Evolutionary conservation across 2,113 vertebrate species (phyloP).

Genomic region (Hiodon alosoides): DNA sequence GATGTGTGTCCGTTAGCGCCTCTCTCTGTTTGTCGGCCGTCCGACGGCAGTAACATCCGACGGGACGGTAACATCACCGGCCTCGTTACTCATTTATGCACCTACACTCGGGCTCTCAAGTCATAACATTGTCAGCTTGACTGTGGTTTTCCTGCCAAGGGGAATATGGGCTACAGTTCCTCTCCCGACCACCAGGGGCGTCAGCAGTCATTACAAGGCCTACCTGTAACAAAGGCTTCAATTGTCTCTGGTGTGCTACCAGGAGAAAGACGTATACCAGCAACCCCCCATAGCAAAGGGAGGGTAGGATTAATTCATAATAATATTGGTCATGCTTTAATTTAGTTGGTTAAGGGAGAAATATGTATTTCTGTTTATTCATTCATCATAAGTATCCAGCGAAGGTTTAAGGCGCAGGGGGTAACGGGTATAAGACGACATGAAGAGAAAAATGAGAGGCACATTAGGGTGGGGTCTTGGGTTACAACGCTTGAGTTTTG

Average conservation of each 20-base stretch:
- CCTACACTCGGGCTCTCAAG: background rate
- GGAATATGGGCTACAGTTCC: background rate
- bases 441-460: background rate
- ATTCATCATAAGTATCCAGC: background rate
- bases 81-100: conserved; percentile 1
- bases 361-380: background rate
- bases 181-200: conserved; percentile 17
- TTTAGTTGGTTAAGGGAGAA: too few species aligned
- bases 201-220: conserved; percentile 1
- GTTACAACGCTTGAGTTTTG: background rate
- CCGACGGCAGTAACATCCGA: conserved; percentile 13
- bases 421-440: background rate
- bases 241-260: background rate
- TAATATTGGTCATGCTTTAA: too few species aligned
- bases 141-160: background rate
- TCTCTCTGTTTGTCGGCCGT: background rate
- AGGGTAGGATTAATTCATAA: background rate
- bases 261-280: conserved; percentile 5
- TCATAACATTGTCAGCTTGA: background rate
- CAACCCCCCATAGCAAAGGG: background rate
- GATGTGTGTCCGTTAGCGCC: background rate
- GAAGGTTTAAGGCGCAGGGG: background rate
- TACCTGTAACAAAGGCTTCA: background rate
- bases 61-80: conserved; percentile 1
- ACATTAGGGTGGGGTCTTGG: conserved; percentile 9